Evolutionary conservation across 2,113 vertebrate genomes (phyloP), one percentile per base, ranked within the genome.

Genomic region (Seriola dumerili): DNA sequence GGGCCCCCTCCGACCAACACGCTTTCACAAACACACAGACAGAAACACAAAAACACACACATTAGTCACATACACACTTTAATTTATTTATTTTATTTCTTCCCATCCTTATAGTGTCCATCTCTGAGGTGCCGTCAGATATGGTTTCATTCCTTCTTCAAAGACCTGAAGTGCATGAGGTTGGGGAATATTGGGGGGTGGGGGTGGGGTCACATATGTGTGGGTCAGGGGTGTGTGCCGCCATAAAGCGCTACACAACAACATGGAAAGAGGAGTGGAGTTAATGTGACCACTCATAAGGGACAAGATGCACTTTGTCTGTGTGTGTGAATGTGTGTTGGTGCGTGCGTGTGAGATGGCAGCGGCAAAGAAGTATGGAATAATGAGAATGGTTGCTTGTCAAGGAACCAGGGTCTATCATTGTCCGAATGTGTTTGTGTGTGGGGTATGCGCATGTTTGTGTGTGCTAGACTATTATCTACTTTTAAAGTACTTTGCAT

Each of bases 111-210:
- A 96, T 90, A 91, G 94, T 96, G 96, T 96, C 95, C 96, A 96
- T 95, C 95, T 96, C 94, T 95, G 95, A 96, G 79, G 85, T 74
- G 95, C 96, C 92, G 94, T 96, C 96, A 96, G 95, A 96, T 96
- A 97, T 96, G 94, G 95, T 96, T 97, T 97, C 95, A 95, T 97
- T 96, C 95, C 94, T 94, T 95, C 96, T 95, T 96, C 96, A 96
- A 96, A 96, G 96, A 97, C 96, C 96, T 95, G 94, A 95, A 94
- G 95, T 91, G 91, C 87, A 77, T 77, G 89, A 90, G 36, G 38
- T 94, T 93, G 94, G 66, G 88, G 94, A 54, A 52, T 81, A 77
- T 48, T 58, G 25, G 34, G 67, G 17, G 23, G 40, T 25, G 25
- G 25, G 25, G 25, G 29, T 29, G 5, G 38, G 38, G 38, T 38